phyloP scores from a whole-genome alignment of 2,113 vertebrate species.

The Nannobrachium achirus region DNA sequence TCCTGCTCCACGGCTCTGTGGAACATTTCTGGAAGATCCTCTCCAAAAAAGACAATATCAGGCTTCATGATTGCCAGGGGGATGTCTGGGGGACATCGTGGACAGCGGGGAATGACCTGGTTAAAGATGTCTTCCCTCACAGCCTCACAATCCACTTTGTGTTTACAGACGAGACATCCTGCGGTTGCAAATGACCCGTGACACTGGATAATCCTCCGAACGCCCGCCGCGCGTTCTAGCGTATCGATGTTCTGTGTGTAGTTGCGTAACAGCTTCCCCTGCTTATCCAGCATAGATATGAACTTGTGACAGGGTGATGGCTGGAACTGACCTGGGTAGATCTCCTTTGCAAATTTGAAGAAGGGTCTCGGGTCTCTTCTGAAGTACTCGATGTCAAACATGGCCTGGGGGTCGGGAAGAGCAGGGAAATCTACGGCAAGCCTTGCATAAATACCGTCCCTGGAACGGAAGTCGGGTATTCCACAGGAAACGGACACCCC shows the following conservation, averaged over 20 bases:
- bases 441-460: constrained; percentile 97
- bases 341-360: constrained; percentile 99
- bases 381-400: constrained; percentile 99
- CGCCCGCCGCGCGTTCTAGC: constrained; percentile 95
- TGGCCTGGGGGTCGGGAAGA: constrained; percentile 98
- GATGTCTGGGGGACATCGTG: constrained; percentile 85
- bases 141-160: constrained; percentile 94
- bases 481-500: constrained; percentile 99
- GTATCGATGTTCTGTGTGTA: constrained; percentile 99
- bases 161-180: constrained; percentile 96
- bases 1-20: constrained; percentile 98
- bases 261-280: constrained; percentile 92
- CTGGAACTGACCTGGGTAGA: constrained; percentile 96
- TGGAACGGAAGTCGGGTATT: constrained; percentile 97
- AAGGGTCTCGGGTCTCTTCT: constrained; percentile 96
- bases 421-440: constrained; percentile 97
- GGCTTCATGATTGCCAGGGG: constrained; percentile 98
- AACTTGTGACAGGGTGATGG: constrained; percentile 97
- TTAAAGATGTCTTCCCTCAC: constrained; percentile 96
- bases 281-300: constrained; percentile 95
- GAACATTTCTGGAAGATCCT: constrained; percentile 97
- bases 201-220: constrained; percentile 96
- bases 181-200: constrained; percentile 98
- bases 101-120: constrained; percentile 96
- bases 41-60: constrained; percentile 98